phyloP scores from a whole-genome alignment of 2,797 vertebrate genomes.

The Hemitrygon akajei region DNA sequence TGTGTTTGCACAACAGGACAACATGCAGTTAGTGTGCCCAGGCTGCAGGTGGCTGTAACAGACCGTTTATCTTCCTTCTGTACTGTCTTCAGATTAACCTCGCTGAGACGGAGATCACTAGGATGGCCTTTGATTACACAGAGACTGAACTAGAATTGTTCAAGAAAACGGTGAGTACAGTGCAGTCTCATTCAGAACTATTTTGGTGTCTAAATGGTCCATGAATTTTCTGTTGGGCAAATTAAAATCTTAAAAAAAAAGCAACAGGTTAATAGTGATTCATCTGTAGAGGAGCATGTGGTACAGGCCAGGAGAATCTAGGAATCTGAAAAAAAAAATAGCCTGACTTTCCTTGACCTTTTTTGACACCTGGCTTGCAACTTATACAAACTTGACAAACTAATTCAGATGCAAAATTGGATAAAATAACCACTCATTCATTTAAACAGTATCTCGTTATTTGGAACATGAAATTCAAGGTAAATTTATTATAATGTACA shows the following conservation, averaged over 20 bases:
- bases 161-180: constrained; percentile 74
- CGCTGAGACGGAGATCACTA: constrained; percentile 76
- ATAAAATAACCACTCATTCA: background rate
- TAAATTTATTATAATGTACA: too few relatives aligned
- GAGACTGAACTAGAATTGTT: constrained; percentile 90
- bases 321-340: background rate
- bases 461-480: background rate
- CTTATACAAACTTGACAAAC: background rate
- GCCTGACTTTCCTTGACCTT: background rate
- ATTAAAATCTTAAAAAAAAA: background rate
- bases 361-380: background rate
- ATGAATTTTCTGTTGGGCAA: constrained; percentile 8
- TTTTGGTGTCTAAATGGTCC: background rate
- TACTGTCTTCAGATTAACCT: constrained; percentile 72
- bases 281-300: background rate
- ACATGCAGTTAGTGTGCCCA: background rate
- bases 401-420: background rate
- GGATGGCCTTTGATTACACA: constrained; percentile 84
- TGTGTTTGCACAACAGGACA: background rate
- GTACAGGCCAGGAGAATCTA: background rate
- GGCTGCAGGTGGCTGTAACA: background rate
- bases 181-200: background rate
- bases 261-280: background rate
- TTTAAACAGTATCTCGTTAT: background rate
- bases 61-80: background rate